Percentiles rank a stretch among this genome's conserved stretches.
Evolutionary conservation across 92 coral and sea anemone genomes (phyloP).

Genomic region (Porites divaricata): DNA sequence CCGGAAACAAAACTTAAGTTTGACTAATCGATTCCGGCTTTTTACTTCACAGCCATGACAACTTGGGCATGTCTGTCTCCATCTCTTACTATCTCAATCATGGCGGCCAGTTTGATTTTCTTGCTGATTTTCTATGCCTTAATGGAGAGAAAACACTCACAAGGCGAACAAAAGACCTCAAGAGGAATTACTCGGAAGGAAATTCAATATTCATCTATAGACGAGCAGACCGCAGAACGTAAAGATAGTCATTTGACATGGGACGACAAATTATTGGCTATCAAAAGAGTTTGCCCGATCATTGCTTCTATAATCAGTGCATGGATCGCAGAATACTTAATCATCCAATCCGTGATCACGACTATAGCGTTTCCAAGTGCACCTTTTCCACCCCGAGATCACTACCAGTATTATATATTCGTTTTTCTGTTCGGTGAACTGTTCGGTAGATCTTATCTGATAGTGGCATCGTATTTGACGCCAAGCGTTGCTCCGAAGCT

Average conservation of each 20-base stretch:
- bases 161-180: slow-evolving; percentile 4
- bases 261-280: slow-evolving; percentile 67
- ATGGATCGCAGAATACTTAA: slow-evolving; percentile 85
- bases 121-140: slow-evolving; percentile 75
- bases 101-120: slow-evolving; percentile 72
- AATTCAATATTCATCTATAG: slow-evolving; percentile 75
- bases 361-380: slow-evolving; percentile 89
- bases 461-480: slow-evolving; percentile 63
- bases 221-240: slow-evolving; percentile 32
- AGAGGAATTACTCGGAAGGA: slow-evolving; percentile 46
- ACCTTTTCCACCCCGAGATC: slow-evolving; percentile 91
- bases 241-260: slow-evolving; percentile 60
- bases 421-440: slow-evolving; percentile 83
- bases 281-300: slow-evolving; percentile 62
- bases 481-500: slow-evolving; percentile 63
- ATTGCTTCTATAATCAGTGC: slow-evolving; percentile 80
- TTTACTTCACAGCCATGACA: slow-evolving; percentile 78
- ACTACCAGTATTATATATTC: slow-evolving; percentile 87
- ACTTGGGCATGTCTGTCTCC: slow-evolving; percentile 93
- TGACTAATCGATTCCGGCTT: neutral
- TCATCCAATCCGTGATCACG: slow-evolving; percentile 84
- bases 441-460: slow-evolving; percentile 83
- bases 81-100: slow-evolving; percentile 70
- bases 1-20: too few relatives aligned
- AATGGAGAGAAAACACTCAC: slow-evolving; percentile 87